Evolutionary conservation across 2,113 vertebrate species (phyloP), one percentile per base, ranked within the genome.

Genomic region (Gopherus evgoodei): DNA sequence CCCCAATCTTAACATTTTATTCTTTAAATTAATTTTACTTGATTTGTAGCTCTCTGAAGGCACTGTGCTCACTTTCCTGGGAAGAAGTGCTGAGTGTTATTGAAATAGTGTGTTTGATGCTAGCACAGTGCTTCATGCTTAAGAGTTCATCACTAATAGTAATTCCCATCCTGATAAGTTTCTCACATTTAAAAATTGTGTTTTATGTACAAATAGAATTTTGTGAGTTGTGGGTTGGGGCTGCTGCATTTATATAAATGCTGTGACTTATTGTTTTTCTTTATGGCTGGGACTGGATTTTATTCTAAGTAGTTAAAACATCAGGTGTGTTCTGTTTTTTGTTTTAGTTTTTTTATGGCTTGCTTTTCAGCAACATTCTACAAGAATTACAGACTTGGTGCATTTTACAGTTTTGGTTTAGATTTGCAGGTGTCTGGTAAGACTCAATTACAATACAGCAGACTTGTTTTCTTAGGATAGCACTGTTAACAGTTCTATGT

Each of bases 241-340:
- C 22, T 9, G 38, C 35, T 9, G 3, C 0, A 0, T 72, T 91
- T 56, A 47, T 16, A 4, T n/a, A 8, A 90, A 35, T 76, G 56
- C 24, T 56, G 0, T 57, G 1, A 31, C 19, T 78, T 80, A 17
- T n/a, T 25, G 8, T 42, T 81, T 13, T 4, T 49, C 57, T 21
- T 75, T 29, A 75, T 47, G 29, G 1, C 8, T 54, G 17, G 11
- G 6, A 2, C 53, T 44, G 17, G 0, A 0, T 27, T 94, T 59
- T 29, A 79, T 44, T 72, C 47, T n/a, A 50, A 57, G 57, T 47
- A 50, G 25, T 2, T 91, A 21, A 49, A 87, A 7, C 10, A 6
- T 56, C 38, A 3, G 84, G 19, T 50, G n/a, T 8, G 4, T 24
- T 2, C 76, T 54, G 87, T 24, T 5, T 12, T 57, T 72, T 24